phyloP scores from a whole-genome alignment of 2,113 vertebrate species.

The Phaetusa simplex region DNA sequence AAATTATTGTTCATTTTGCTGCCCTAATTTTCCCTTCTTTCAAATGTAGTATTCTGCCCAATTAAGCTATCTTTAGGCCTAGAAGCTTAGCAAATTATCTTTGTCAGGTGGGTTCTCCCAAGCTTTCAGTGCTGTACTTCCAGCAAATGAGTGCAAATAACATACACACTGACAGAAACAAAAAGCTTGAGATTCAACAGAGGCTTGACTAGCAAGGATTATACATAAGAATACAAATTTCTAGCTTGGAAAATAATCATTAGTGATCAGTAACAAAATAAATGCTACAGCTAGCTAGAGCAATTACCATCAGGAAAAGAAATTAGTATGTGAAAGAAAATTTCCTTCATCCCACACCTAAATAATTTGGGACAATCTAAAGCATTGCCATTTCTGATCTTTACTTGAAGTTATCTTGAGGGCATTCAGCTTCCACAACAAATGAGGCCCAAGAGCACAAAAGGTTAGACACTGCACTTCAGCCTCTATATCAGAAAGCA shows the following conservation, averaged over 20 bases:
- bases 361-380: not conserved
- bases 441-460: not conserved
- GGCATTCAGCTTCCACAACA: not conserved
- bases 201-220: not conserved
- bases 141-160: not conserved
- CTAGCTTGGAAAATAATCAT: not conserved
- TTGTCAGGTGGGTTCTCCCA: not conserved
- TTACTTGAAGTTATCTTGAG: not conserved
- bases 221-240: not conserved
- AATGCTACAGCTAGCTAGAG: not conserved
- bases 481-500: not conserved
- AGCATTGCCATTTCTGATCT: not conserved
- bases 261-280: not conserved
- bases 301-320: not conserved
- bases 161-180: not conserved
- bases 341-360: not conserved
- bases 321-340: not conserved
- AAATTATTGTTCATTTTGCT: not conserved
- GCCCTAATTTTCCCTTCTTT: not conserved
- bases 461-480: not conserved
- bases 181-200: conserved; percentile 6
- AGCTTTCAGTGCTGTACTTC: not conserved
- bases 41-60: not conserved
- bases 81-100: not conserved
- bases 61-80: conserved; percentile 7